Conservation (phyloP, 2,797 vertebrate species). For the Urophycis tenuis region DNA sequence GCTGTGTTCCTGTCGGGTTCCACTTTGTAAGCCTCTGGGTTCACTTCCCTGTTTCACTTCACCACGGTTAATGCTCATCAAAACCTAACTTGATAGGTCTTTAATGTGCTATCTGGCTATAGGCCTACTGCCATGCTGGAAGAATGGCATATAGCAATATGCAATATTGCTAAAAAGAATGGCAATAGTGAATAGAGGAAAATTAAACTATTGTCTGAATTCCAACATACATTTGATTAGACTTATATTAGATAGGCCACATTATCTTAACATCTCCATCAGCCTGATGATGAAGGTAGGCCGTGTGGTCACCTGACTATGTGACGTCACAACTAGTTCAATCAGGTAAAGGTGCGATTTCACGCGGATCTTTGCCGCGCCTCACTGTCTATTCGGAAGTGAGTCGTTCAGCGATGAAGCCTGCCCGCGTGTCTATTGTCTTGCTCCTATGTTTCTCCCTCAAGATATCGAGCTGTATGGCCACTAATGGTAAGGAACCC, state of each 20-base stretch:
- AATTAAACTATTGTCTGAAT: background rate
- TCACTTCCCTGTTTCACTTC: background rate
- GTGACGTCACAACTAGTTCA: background rate
- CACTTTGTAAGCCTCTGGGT: background rate
- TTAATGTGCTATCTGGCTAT: no score
- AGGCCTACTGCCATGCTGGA: background rate
- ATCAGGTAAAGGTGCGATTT: background rate
- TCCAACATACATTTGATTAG: background rate
- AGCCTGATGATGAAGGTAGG: background rate
- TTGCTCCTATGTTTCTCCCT: background rate
- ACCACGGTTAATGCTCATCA: background rate
- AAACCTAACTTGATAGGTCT: no score
- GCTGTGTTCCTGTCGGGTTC: background rate
- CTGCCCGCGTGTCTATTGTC: background rate
- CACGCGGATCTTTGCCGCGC: no score
- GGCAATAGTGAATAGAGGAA: no score
- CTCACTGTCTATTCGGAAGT: background rate
- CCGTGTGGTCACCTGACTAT: background rate
- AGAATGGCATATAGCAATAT: no score
- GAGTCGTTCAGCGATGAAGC: background rate
- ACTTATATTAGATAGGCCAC: no score
- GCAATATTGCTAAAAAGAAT: no score
- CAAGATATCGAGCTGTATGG: background rate
- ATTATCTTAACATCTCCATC: background rate
- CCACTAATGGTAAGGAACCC: background rate